Conservation (phyloP, 1,140 invertebrate genomes). For the Stratiolaelaps scimitus region DNA sequence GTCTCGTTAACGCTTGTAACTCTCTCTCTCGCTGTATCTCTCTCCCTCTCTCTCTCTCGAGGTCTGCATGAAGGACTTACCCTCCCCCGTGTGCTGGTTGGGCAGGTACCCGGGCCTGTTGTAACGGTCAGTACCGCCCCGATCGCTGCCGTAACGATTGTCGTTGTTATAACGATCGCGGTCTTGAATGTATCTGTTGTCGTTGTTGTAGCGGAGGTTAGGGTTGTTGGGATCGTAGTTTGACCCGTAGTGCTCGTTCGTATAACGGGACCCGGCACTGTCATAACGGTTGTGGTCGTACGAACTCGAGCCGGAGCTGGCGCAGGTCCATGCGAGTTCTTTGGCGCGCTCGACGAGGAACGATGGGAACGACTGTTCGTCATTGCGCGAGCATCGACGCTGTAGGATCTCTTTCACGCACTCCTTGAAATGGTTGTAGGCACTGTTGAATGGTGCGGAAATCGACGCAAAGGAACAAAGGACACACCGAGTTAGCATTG, state of each 20-base stretch:
- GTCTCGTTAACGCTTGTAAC: no score
- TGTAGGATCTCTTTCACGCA: conserved; percentile 31
- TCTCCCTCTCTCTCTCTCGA: background rate
- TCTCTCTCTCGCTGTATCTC: no score
- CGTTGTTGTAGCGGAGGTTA: conserved; percentile 11
- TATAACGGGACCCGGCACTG: background rate
- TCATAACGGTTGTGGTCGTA: conserved; percentile 20
- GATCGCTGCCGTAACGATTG: conserved; percentile 1
- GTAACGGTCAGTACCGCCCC: conserved; percentile 7
- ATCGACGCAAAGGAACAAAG: no score
- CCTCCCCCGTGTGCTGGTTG: background rate
- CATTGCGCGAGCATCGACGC: conserved; percentile 32
- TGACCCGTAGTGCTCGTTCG: no score
- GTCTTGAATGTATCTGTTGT: conserved; percentile 2
- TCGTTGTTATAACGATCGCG: background rate
- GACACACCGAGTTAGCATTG: no score
- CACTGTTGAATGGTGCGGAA: conserved; percentile 5
- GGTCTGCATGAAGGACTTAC: background rate
- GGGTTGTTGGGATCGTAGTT: conserved; percentile 12
- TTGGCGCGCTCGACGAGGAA: conserved; percentile 33
- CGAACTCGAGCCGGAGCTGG: background rate
- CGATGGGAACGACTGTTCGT: conserved; percentile 32
- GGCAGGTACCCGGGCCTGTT: conserved; percentile 25
- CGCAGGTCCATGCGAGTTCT: conserved; percentile 33
- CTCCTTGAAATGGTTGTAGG: conserved; percentile 30